phyloP scores from a whole-genome alignment of 2,888 invertebrate genomes.

The Ferdinandea cuprea region DNA sequence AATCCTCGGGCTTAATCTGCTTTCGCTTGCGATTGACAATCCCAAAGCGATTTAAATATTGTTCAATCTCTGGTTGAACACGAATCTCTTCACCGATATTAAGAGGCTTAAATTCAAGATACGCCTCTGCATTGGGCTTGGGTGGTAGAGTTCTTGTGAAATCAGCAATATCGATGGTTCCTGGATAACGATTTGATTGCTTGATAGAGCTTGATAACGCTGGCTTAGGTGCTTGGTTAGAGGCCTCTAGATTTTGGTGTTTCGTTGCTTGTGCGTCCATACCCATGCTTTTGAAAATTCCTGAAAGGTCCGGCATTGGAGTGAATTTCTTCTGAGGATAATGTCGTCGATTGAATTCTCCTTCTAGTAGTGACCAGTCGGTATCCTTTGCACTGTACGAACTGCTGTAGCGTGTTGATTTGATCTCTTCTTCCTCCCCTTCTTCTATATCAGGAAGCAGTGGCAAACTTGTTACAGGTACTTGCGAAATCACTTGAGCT shows the following conservation, averaged over 20 bases:
- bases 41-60: constrained; percentile 82
- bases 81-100: constrained; percentile 81
- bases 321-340: constrained; percentile 36
- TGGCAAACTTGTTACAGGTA: constrained; percentile 51
- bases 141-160: constrained; percentile 78
- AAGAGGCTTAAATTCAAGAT: constrained; percentile 82
- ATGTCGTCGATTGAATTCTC: constrained; percentile 36
- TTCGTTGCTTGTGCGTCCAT: constrained; percentile 76
- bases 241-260: constrained; percentile 78
- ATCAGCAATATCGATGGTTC: constrained; percentile 77
- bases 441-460: constrained; percentile 59
- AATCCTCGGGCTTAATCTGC: constrained; percentile 78
- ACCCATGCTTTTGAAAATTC: constrained; percentile 83
- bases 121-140: constrained; percentile 80
- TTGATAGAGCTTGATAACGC: constrained; percentile 77
- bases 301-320: constrained; percentile 75
- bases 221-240: constrained; percentile 78
- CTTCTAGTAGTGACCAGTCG: constrained; percentile 77
- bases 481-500: constrained; percentile 76
- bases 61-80: constrained; percentile 81
- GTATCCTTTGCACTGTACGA: constrained; percentile 83
- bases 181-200: constrained; percentile 65
- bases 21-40: constrained; percentile 81
- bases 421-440: constrained; percentile 44
- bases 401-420: constrained; percentile 81